phyloP scores from a whole-genome alignment of 2,888 invertebrate genomes.

The Philopedon plagiatum region DNA sequence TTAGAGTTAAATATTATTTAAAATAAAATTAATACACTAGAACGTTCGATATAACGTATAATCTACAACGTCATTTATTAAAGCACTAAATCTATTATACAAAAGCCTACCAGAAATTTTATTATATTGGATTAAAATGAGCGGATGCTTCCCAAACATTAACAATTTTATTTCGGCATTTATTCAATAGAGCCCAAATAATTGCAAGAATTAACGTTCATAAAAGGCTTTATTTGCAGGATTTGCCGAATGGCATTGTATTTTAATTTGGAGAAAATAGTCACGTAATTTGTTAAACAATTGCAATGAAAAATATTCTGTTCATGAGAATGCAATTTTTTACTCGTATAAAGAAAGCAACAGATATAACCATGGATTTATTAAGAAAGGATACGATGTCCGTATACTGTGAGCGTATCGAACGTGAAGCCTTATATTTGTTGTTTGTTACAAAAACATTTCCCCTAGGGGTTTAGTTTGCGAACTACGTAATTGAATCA shows the following conservation, averaged over 20 bases:
- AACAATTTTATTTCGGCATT: constrained; percentile 13
- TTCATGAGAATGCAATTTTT: no score
- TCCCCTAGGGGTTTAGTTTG: no score
- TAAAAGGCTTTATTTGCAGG: background rate
- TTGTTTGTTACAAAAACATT: no score
- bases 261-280: background rate
- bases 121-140: constrained; percentile 19
- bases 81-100: constrained; percentile 12
- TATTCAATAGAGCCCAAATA: constrained; percentile 15
- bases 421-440: no score
- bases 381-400: no score
- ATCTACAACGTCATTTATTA: constrained; percentile 5
- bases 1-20: background rate
- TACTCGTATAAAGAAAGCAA: no score
- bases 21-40: background rate
- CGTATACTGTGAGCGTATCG: no score
- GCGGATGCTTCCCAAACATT: constrained; percentile 12
- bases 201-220: constrained; percentile 11
- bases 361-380: no score
- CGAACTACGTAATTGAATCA: no score
- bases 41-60: constrained; percentile 6
- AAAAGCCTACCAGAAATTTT: constrained; percentile 13
- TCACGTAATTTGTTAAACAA: no score
- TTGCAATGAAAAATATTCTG: no score
- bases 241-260: background rate